Percentiles rank a stretch among this genome's conserved stretches.
These are phyloP conservation scores for Harpalus rufipes DNA, from an alignment of 2,888 invertebrate species.

Conservation along the genomic window DNA sequence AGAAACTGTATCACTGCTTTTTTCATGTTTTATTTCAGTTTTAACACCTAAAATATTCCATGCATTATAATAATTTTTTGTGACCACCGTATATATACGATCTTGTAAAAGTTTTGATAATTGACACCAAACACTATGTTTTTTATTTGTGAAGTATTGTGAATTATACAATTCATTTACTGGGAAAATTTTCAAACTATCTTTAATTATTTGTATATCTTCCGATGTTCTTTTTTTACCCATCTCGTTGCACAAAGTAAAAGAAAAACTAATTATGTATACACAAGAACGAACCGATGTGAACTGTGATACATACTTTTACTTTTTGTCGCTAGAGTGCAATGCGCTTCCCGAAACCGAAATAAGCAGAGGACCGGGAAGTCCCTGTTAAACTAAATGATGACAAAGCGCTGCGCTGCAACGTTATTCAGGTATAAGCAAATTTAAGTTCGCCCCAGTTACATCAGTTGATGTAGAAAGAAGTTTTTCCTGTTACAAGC, in stretches of 20 bases:
- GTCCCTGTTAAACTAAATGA: too few relatives aligned
- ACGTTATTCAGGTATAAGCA: too few relatives aligned
- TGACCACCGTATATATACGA: conserved; percentile 5
- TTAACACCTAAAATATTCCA: conserved; percentile 11
- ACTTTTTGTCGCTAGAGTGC: too few relatives aligned
- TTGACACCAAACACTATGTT: conserved; percentile 4
- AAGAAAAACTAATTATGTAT: too few relatives aligned
- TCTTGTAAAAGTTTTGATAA: conserved; percentile 3
- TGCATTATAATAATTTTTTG: conserved; percentile 30
- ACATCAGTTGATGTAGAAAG: too few relatives aligned
- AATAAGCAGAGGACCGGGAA: too few relatives aligned
- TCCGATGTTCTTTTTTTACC: background rate
- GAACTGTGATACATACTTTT: too few relatives aligned
- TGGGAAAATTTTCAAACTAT: conserved; percentile 16
- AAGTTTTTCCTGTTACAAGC: background rate
- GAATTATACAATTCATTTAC: conserved; percentile 3
- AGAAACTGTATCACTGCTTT: background rate
- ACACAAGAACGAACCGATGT: too few relatives aligned
- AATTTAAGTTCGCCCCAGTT: too few relatives aligned
- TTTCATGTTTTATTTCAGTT: background rate
- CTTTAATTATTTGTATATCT: conserved; percentile 12
- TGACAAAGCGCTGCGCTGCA: too few relatives aligned
- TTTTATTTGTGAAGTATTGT: conserved; percentile 10
- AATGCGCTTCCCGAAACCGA: too few relatives aligned
- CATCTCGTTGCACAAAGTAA: too few relatives aligned